Base-by-base conservation (phyloP, 2,888 invertebrate genomes). In the Thalpophila matura region DNA sequence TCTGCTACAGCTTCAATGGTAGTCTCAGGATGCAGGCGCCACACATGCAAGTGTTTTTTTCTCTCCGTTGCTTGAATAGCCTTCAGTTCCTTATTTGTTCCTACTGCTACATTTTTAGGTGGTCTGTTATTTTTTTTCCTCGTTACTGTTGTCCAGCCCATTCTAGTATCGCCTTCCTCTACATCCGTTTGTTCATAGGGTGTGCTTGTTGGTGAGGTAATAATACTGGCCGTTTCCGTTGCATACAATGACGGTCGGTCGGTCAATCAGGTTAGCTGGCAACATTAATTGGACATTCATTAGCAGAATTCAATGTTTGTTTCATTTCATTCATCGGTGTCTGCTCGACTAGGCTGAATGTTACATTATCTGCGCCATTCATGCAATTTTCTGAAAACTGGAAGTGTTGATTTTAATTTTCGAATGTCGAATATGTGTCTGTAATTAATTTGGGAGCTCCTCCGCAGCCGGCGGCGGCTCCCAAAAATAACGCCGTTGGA, bases 271-370 rank as follows among this genome's bases (percentile, higher is more conserved):
- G 74, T 26, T 37, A 33, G 37, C 53, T 62, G 58, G 46, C 72
- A 46, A 60, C 66, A 49, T 54, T 77, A 76, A 77, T 77, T 79
- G 79, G 73, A 62, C 77, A 72, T 77, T 61, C 68, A 76, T 77
- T 77, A 69, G 45, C 57, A 56, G 53, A 57, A 68, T 62, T 33
- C 76, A 47, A 46, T 75, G 72, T 63, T 61, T 61, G 65, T 66
- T 40, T 62, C 55, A 47, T 59, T 61, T 45, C 45, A 63, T 45
- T 53, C 49, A 40, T n/a, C 24, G 16, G 22, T 53, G 42, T 60
- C 51, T 51, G 62, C 37, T 54, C 27, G 27, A 27, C 10, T 24
- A 42, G 47, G 43, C 51, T 60, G 40, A 37, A 55, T 55, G 54
- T 60, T 49, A 46, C 53, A 76, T 72, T 71, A 67, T 53, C 77